Evolutionary conservation across 2,113 vertebrate species (phyloP), one percentile per base, ranked within the genome.

Genomic region (Chascanopsetta lugubris): DNA sequence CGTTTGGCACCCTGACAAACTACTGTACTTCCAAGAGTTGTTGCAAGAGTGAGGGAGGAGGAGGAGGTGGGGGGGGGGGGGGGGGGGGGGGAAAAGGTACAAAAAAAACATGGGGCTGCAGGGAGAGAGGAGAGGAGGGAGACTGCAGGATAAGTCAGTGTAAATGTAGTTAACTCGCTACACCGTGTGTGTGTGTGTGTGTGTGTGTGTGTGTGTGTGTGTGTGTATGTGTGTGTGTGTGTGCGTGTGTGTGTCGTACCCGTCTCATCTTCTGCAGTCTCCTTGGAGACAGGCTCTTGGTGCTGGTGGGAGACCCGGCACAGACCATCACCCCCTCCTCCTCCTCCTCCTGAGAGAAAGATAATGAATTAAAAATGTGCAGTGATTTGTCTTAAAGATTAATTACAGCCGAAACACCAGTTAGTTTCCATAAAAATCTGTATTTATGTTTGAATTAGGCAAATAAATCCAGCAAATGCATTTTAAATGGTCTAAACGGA

Each of bases 261-360:
- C 65, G 85, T 86, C 87, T 87, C 75, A 86, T 87, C 82, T 90
- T 93, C 81, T 93, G 91, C 77, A 92, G 90, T 89, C 92, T 91
- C 85, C 91, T 89, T 67, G 92, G 93, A 78, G 92, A 93, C 73
- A 93, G 83, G 82, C 92, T 94, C 81, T 93, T 94, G 73, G 91
- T 94, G 88, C 93, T 94, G 84, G 90, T 94, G 61, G 93, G 93
- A 82, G 93, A 94, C 48, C 90, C 93, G 1, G 69, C 64, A 59
- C 87, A 83, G 66, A 86, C 85, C 8, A 36, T 67, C 72, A 86
- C 51, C 43, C 86, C 85, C 30, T 90, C 90, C 20, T 92, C 92
- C 34, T 93, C 92, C 20, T 92, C 92, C 6, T 88, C 85, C 84
- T 90, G 77, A 72, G 24, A 58, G 27, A 70, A 20, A 76, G 34